Conservation (phyloP, 2,113 vertebrate species). For the Heterocephalus glaber region DNA sequence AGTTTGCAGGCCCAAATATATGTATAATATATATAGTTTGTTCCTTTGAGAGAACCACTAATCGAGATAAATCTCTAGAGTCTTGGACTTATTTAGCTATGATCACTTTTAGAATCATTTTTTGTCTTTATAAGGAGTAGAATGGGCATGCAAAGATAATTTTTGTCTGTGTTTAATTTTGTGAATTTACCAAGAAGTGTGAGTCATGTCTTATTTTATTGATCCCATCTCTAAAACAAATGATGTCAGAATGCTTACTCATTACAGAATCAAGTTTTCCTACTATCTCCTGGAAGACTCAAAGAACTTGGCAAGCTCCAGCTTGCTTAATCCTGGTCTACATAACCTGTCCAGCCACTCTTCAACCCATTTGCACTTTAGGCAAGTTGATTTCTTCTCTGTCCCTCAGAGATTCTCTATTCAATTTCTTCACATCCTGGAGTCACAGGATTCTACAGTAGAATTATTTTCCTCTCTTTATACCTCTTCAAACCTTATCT, state of each 20-base stretch:
- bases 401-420: neutral
- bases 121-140: conserved; percentile 56
- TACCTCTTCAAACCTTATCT: neutral
- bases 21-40: neutral
- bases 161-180: conserved; percentile 67
- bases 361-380: neutral
- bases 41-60: neutral
- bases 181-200: conserved; percentile 54
- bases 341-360: neutral
- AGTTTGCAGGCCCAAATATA: neutral
- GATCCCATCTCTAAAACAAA: conserved; percentile 66
- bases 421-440: neutral
- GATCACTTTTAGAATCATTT: conserved; percentile 17
- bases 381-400: neutral
- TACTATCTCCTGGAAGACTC: neutral
- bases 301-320: neutral
- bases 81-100: conserved; percentile 1
- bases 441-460: neutral
- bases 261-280: conserved; percentile 18
- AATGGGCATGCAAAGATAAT: conserved; percentile 46
- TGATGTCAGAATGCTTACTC: conserved; percentile 69
- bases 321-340: neutral
- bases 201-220: conserved; percentile 63
- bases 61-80: neutral
- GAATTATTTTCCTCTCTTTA: neutral